A percentile compares a stretch with the other conserved stretches of the same genome.
Conservation (phyloP, 2,797 vertebrate species). For the Channallabes apus region DNA sequence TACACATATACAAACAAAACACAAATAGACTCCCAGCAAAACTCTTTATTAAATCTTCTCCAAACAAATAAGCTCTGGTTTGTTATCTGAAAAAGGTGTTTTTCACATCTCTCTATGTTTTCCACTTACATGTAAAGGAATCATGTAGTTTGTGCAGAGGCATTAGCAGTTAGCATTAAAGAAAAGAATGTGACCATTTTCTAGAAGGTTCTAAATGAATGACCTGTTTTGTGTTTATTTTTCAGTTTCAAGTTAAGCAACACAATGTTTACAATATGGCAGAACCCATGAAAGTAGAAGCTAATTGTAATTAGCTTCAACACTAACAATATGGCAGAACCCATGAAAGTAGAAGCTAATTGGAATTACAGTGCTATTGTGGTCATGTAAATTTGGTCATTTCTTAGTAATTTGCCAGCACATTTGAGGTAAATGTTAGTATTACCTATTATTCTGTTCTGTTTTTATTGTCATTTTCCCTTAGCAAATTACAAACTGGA, state of each 20-base stretch:
- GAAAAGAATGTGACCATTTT: background rate
- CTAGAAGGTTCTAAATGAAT: background rate
- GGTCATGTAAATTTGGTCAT: background rate
- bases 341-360: background rate
- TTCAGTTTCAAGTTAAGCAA: background rate
- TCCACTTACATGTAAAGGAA: background rate
- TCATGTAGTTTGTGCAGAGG: background rate
- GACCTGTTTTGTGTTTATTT: background rate
- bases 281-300: background rate
- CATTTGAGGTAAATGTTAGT: background rate
- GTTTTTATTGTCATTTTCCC: background rate
- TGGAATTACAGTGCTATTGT: background rate
- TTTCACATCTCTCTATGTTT: constrained; percentile 34
- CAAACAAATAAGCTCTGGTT: constrained; percentile 13
- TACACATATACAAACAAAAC: constrained; percentile 20
- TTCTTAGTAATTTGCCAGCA: background rate
- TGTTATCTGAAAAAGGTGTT: constrained; percentile 4
- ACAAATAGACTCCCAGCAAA: constrained; percentile 11
- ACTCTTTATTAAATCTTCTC: constrained; percentile 7
- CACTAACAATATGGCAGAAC: background rate
- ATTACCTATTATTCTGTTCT: background rate
- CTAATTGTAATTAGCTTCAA: background rate
- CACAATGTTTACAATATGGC: background rate
- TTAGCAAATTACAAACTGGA: no score
- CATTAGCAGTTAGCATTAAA: constrained; percentile 7